Evolutionary conservation across 2,113 vertebrate genomes (phyloP).

Genomic region (Thalassarche chlororhynchos): DNA sequence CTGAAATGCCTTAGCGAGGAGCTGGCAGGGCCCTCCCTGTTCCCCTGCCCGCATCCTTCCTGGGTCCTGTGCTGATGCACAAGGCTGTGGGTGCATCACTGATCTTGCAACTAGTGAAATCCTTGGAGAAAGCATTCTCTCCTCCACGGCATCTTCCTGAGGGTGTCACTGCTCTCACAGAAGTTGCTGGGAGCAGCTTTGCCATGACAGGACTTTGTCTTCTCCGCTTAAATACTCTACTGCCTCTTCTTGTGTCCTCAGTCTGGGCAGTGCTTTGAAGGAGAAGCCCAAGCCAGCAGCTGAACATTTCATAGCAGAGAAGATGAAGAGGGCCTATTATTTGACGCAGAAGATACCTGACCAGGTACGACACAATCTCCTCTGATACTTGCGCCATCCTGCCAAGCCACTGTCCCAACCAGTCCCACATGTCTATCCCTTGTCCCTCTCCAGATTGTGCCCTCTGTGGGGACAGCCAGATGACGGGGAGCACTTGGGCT

Average conservation of each 20-base stretch:
- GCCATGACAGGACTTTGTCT: not conserved
- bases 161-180: not conserved
- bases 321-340: slow-evolving; percentile 90
- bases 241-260: slow-evolving; percentile 18
- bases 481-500: not conserved
- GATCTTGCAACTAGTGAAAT: not conserved
- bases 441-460: not conserved
- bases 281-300: slow-evolving; percentile 66
- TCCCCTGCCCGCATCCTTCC: not conserved
- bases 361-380: slow-evolving; percentile 75
- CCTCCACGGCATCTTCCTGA: not conserved
- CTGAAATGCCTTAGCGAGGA: not conserved
- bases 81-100: not conserved
- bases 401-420: not conserved
- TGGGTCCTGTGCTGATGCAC: not conserved
- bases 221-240: not conserved
- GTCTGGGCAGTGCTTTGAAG: slow-evolving; percentile 67
- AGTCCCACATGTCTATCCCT: not conserved
- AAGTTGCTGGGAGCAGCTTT: not conserved
- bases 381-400: not conserved
- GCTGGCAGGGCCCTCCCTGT: not conserved
- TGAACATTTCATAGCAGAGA: slow-evolving; percentile 84
- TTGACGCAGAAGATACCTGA: slow-evolving; percentile 82
- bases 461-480: not conserved
- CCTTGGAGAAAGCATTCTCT: not conserved